Conservation (phyloP, 2,113 vertebrate species). For the Monarcha castaneiventris region DNA sequence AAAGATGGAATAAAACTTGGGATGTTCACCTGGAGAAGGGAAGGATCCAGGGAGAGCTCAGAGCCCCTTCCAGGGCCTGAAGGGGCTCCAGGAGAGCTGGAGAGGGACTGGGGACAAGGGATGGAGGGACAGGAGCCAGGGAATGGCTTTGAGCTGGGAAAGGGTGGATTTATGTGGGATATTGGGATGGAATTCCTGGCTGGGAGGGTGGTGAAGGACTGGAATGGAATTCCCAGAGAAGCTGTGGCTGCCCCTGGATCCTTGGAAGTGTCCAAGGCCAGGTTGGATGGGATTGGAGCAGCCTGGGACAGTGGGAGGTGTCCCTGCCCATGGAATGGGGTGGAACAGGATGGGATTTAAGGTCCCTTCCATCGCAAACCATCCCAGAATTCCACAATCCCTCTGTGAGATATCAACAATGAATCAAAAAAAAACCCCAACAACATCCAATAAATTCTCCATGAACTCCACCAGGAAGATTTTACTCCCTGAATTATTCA, state of each 20-base stretch:
- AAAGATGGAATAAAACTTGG: neutral
- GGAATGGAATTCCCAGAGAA: neutral
- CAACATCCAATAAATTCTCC: neutral
- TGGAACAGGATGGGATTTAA: neutral
- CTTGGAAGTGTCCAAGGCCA: neutral
- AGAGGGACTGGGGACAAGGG: neutral
- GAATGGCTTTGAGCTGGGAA: neutral
- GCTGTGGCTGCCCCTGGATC: neutral
- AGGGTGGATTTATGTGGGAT: neutral
- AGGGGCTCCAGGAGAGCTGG: neutral
- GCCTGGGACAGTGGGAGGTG: rapidly evolving
- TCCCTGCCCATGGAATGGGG: rapidly evolving
- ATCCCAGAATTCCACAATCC: rapidly evolving
- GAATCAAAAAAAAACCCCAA: rapidly evolving
- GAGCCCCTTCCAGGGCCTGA: neutral
- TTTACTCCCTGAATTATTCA: neutral
- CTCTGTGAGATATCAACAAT: neutral
- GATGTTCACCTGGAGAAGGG: neutral
- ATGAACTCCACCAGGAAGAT: neutral
- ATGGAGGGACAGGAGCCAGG: neutral
- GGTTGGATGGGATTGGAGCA: neutral
- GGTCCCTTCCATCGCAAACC: neutral
- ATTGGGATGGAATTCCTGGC: neutral
- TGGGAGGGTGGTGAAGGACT: neutral
- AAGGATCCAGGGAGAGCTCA: neutral